Conservation (phyloP, 2,888 invertebrate genomes). For the Sepiola atlantica region DNA sequence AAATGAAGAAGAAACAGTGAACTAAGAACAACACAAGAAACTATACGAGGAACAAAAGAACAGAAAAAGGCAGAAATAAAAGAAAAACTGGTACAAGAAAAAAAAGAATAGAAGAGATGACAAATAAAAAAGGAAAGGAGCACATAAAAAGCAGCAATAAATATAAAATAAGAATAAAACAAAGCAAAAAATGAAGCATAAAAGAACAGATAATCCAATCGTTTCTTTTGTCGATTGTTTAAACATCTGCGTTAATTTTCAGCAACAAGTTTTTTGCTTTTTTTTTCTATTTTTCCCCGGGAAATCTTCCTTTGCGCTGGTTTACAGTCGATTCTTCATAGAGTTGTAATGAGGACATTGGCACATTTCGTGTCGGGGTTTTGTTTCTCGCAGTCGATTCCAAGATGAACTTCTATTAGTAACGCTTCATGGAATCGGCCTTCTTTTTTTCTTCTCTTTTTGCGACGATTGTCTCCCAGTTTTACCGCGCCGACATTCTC, state of each 20-base stretch:
- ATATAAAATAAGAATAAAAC: neutral
- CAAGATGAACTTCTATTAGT: neutral
- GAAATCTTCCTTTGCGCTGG: neutral
- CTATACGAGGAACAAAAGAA: too few relatives aligned
- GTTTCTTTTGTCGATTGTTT: conserved; percentile 19
- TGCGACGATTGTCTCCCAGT: neutral
- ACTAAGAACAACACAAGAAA: too few relatives aligned
- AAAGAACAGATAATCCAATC: neutral
- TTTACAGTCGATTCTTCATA: conserved; percentile 32
- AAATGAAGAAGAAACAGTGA: too few relatives aligned
- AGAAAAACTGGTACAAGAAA: neutral
- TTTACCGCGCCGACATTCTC: neutral
- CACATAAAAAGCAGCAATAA: neutral
- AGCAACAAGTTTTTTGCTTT: too few relatives aligned
- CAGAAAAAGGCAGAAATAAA: neutral
- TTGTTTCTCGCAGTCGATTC: neutral
- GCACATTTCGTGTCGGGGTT: neutral
- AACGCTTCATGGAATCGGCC: neutral
- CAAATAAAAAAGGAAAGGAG: neutral
- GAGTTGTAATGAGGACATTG: conserved; percentile 19
- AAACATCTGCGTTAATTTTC: neutral
- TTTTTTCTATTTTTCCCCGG: neutral
- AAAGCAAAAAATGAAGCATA: neutral
- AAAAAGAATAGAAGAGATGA: neutral
- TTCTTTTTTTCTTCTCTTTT: neutral